Evolutionary conservation across 2,888 invertebrate genomes (phyloP).

Genomic region (Doris montereyensis): DNA sequence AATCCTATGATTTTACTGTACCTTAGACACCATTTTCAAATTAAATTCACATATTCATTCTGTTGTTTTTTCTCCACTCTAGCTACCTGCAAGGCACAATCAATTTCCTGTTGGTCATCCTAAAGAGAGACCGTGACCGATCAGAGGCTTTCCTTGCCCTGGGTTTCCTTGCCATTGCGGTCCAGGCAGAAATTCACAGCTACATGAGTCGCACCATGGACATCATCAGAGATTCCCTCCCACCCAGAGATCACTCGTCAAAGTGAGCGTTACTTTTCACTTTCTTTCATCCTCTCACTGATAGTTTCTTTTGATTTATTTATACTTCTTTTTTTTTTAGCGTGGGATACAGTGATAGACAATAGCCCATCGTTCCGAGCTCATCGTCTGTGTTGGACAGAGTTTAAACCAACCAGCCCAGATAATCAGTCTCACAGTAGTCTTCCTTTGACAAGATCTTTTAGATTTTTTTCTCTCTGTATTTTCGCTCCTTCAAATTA

Average conservation of each 20-base stretch:
- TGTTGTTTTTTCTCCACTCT: too few species aligned
- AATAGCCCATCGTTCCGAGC: too few species aligned
- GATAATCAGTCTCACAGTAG: too few species aligned
- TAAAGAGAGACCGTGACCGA: slow-evolving; percentile 82
- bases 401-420: too few species aligned
- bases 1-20: too few species aligned
- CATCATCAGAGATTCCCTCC: slow-evolving; percentile 83
- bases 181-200: slow-evolving; percentile 85
- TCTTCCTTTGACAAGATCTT: too few species aligned
- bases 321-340: neutral
- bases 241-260: slow-evolving; percentile 75
- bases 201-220: slow-evolving; percentile 90
- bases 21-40: neutral
- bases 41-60: too few species aligned
- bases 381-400: too few species aligned
- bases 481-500: too few species aligned
- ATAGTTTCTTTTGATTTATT: neutral
- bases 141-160: slow-evolving; percentile 91
- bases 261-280: slow-evolving; percentile 60
- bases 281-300: neutral
- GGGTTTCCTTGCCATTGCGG: slow-evolving; percentile 91
- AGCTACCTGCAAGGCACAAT: slow-evolving; percentile 76
- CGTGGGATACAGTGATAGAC: too few species aligned
- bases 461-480: too few species aligned
- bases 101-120: slow-evolving; percentile 82